Evolutionary conservation across 2,888 invertebrate species (phyloP), one percentile per base, ranked within the genome.

Genomic region (Nomada ferruginata): DNA sequence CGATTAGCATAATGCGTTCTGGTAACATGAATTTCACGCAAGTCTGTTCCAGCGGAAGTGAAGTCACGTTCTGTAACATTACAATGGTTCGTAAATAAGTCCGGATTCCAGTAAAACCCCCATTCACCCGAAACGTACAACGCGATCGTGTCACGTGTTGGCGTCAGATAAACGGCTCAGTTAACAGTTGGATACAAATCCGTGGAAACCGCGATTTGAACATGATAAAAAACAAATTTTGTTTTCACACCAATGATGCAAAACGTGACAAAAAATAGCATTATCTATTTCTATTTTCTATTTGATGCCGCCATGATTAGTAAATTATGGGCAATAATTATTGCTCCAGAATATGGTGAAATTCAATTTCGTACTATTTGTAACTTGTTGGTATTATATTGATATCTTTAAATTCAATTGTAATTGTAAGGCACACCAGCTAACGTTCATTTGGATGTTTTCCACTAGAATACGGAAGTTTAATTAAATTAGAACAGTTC

Each of bases 41-140:
- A 60, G 71, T 84, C 61, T 50, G 72, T 76, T 50, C 60, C 44
- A 65, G 76, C 75, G 82, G 85, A 85, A 85, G 85, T 79, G 72
- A 64, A 61, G 79, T 85, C 77, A 81, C 80, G 77, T 84, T 79
- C 75, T 75, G 76, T 53, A 85, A 76, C 83, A 64, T 84, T 60
- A 85, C 79, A 84, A 86, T 85, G 85, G 76, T 82, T 79, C 86
- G 78, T 86, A 86, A 86, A 86, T 86, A 86, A 82, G 82, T 79
- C 79, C 61, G 70, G 74, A 76, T 70, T 77, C 57, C 69, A 70
- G 82, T 71, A 66, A 86, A 79, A 86, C 55, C 76, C 55, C 66
- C 53, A 77, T 86, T 86, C 68, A 71, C 44, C 76, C 78, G 63
- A 78, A 86, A 86, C 65, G 65, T 65, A 61, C 64, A 70, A 65